These are phyloP conservation scores for Crypturellus undulatus DNA, from an alignment of 2,113 vertebrate species.

Conservation along the genomic window DNA sequence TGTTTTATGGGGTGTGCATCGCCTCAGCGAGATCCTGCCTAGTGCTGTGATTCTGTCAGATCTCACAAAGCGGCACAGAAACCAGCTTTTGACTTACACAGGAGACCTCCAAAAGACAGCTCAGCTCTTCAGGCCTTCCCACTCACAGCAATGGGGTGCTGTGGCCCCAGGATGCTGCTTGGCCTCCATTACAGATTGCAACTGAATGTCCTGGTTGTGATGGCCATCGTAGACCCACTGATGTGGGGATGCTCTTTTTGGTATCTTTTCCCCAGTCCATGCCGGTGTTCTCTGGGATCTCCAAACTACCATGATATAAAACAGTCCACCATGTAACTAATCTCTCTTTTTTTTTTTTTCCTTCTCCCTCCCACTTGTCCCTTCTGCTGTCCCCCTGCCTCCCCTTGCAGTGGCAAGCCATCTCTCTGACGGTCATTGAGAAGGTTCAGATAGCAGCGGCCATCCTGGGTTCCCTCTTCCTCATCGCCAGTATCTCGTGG, in stretches of 20 bases:
- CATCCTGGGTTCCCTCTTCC: conserved; percentile 96
- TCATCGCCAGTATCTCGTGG: conserved; percentile 99
- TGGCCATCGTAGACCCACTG: neutral
- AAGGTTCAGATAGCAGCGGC: conserved; percentile 98
- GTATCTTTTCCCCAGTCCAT: neutral
- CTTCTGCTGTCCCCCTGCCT: neutral
- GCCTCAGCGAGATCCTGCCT: neutral
- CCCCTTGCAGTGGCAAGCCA: conserved; percentile 93
- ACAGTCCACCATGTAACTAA: neutral
- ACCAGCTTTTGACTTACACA: neutral
- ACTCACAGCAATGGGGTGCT: neutral
- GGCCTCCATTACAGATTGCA: neutral
- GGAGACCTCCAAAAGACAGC: neutral
- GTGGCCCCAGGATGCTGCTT: neutral
- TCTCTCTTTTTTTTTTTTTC: conserved; percentile 2
- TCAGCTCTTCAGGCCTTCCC: neutral
- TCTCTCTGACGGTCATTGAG: conserved; percentile 98
- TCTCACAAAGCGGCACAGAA: neutral
- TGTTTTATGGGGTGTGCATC: conserved; percentile 2
- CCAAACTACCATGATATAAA: neutral
- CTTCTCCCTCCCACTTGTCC: neutral
- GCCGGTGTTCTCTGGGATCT: neutral
- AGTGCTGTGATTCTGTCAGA: neutral
- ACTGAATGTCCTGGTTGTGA: neutral
- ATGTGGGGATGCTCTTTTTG: neutral